Evolutionary conservation across 1,140 invertebrate species (phyloP).

Genomic region (Bemisia tabaci): DNA sequence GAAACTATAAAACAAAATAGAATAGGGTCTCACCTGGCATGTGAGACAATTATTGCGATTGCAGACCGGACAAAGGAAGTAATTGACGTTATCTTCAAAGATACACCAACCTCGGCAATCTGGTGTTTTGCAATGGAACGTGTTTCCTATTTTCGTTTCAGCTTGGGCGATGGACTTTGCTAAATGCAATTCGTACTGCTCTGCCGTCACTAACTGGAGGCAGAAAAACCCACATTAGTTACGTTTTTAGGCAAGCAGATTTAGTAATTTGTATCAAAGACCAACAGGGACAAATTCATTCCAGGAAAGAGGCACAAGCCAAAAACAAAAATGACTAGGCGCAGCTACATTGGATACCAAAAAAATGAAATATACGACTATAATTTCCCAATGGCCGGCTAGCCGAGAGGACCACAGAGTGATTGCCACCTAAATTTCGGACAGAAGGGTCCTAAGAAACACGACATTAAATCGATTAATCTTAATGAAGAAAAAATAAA

Average conservation of each 20-base stretch:
- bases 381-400: too few relatives aligned
- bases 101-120: conserved; percentile 85
- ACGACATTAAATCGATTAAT: too few relatives aligned
- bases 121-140: conserved; percentile 82
- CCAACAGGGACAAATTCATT: neutral
- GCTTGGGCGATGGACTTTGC: conserved; percentile 67
- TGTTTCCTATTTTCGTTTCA: conserved; percentile 63
- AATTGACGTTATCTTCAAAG: conserved; percentile 75
- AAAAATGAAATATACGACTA: too few relatives aligned
- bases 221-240: neutral
- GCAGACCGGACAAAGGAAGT: conserved; percentile 77
- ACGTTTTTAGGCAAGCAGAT: too few relatives aligned
- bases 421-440: too few relatives aligned
- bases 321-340: too few relatives aligned
- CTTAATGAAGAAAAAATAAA: too few relatives aligned
- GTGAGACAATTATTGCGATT: conserved; percentile 68
- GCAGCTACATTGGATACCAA: too few relatives aligned
- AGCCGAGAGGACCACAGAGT: too few relatives aligned
- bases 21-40: conserved; percentile 73
- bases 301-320: too few relatives aligned
- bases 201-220: conserved; percentile 46
- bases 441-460: too few relatives aligned
- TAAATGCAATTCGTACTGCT: conserved; percentile 65
- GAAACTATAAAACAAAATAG: too few relatives aligned
- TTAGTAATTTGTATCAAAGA: neutral